Evolutionary conservation across 2,888 invertebrate genomes (phyloP).

Genomic region (Patella pellucida): DNA sequence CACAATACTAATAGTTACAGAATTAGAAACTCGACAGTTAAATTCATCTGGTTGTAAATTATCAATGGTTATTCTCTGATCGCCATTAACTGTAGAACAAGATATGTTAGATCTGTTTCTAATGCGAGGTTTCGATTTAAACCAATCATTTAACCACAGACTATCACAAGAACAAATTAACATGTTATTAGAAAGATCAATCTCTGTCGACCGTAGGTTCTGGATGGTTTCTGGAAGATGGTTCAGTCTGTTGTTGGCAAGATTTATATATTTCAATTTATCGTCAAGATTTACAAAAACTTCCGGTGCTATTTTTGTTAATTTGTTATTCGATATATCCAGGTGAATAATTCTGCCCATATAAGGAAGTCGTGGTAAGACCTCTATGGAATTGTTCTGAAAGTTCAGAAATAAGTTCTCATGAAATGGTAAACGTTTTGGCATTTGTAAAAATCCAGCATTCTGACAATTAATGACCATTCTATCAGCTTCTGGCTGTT

Average conservation of each 20-base stretch:
- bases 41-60: no score
- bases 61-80: no score
- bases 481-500: not conserved
- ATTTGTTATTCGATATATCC: not conserved
- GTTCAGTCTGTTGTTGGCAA: not conserved
- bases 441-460: not conserved
- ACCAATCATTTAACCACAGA: not conserved
- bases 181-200: not conserved
- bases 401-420: not conserved
- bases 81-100: not conserved
- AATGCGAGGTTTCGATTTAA: not conserved
- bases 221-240: not conserved
- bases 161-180: not conserved
- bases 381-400: not conserved
- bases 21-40: no score
- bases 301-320: not conserved
- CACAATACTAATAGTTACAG: no score
- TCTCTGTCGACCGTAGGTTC: not conserved
- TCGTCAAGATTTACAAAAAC: not conserved
- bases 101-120: not conserved
- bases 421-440: not conserved
- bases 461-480: not conserved
- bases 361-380: not conserved
- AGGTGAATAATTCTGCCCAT: not conserved
- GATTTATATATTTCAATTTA: not conserved